phyloP scores from a whole-genome alignment of 2,113 vertebrate species.

The Thomomys bottae region DNA sequence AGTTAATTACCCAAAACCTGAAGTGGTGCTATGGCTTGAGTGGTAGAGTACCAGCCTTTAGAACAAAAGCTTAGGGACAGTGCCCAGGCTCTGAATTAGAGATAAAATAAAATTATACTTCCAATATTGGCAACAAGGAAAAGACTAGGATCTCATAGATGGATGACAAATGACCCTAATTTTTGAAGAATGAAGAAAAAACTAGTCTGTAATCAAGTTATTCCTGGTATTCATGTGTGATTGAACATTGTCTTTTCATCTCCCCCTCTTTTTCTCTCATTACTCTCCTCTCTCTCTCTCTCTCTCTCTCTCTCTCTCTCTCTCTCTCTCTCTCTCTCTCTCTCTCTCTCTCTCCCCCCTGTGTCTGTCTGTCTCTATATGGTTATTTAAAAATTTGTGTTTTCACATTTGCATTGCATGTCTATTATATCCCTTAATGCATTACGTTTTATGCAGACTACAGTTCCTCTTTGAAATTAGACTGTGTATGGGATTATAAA shows the following conservation, averaged over 20 bases:
- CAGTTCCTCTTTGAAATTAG: conserved; percentile 57
- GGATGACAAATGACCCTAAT: conserved; percentile 26
- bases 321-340: too few species aligned
- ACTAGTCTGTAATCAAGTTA: conserved; percentile 56
- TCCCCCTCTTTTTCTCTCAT: too few species aligned
- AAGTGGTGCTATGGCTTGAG: too few species aligned
- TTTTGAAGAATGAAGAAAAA: conserved; percentile 37
- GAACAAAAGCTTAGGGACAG: too few species aligned
- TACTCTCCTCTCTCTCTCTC: too few species aligned
- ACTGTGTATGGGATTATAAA: conserved; percentile 35
- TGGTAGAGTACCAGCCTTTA: too few species aligned
- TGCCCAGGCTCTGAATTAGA: too few species aligned
- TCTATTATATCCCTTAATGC: conserved; percentile 1
- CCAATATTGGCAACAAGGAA: not conserved
- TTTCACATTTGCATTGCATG: conserved; percentile 33
- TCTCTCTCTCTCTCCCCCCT: too few species aligned
- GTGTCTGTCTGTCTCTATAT: too few species aligned
- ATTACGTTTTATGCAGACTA: conserved; percentile 44
- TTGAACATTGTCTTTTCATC: conserved; percentile 60
- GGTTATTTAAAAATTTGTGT: conserved; percentile 20
- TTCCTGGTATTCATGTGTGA: conserved; percentile 29
- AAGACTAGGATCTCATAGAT: conserved; percentile 4
- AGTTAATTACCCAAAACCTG: too few species aligned
- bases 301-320: too few species aligned
- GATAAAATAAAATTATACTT: not conserved